Evolutionary conservation across 2,888 invertebrate species (phyloP), one percentile per base, ranked within the genome.

Genomic region (Helobdella robusta): DNA sequence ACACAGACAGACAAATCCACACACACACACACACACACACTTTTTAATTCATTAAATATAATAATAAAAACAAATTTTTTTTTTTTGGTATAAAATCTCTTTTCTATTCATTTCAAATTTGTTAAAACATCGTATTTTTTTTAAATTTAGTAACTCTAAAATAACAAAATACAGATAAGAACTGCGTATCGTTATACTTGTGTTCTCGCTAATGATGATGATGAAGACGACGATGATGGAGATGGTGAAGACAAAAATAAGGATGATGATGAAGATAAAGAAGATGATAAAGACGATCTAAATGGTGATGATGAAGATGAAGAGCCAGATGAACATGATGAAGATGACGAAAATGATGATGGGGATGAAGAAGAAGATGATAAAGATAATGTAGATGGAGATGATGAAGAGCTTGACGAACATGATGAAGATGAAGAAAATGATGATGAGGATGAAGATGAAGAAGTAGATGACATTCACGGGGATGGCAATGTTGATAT

Each of bases 371-470:
- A n/a, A n/a, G 40, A 40, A 11, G 40, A 40, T 18, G 40, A 40
- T 18, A 40, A 40, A 11, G 40, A 40, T 18, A 23, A 48, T 48
- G 48, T 20, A 4, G 48, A 48, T 48, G 48, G 23, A 4, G 48
- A 48, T 8, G 48, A n/a, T n/a, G n/a, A n/a, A n/a, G n/a, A n/a
- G n/a, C n/a, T n/a, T n/a, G n/a, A n/a, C n/a, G n/a, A n/a, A n/a
- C n/a, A 40, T 40, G 40, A 40, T 18, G 40, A 40, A 11, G 40
- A 40, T 18, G 18, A 40, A 11, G 40, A 40, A 11, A 23, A 48
- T 48, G 48, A 48, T 8, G 48, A 48, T 48, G 48, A 48, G 4
- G 48, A 48, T 8, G 48, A n/a, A n/a, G n/a, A n/a, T n/a, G n/a
- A n/a, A n/a, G n/a, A n/a, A n/a, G n/a, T n/a, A n/a, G n/a, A n/a